These are phyloP conservation scores for Cryptocephalus primarius DNA, from an alignment of 2,888 invertebrate genomes.

Conservation along the genomic window DNA sequence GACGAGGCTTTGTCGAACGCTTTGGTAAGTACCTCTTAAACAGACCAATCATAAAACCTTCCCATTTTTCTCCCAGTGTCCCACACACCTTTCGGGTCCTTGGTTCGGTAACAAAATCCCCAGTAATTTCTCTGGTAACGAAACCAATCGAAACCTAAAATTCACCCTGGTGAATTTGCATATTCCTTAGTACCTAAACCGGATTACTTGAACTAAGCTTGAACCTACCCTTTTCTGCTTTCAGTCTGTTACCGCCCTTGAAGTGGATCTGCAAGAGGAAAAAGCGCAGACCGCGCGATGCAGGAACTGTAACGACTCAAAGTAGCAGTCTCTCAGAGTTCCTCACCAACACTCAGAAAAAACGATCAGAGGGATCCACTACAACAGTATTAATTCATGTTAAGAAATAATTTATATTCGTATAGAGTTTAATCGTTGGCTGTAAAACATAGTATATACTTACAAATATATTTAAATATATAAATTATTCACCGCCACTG, in stretches of 20 bases:
- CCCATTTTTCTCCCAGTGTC: too few relatives aligned
- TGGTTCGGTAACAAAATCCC: too few relatives aligned
- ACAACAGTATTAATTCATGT: conserved; percentile 21
- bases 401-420: conserved; percentile 10
- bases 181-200: too few relatives aligned
- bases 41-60: background rate
- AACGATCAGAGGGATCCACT: conserved; percentile 14
- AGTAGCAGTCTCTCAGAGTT: conserved; percentile 33
- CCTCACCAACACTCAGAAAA: conserved; percentile 22
- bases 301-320: conserved; percentile 41
- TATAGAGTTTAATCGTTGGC: background rate
- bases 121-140: too few relatives aligned
- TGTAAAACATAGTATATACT: background rate
- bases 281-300: conserved; percentile 22
- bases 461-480: background rate
- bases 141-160: too few relatives aligned
- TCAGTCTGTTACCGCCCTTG: conserved; percentile 24
- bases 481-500: too few relatives aligned
- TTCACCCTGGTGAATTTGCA: too few relatives aligned
- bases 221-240: conserved; percentile 5
- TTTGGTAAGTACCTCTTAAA: conserved; percentile 50
- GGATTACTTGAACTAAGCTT: too few relatives aligned
- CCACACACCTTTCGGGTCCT: too few relatives aligned
- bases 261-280: conserved; percentile 25
- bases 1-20: conserved; percentile 71